phyloP scores from a whole-genome alignment of 2,797 vertebrate species.

The Capromys pilorides region DNA sequence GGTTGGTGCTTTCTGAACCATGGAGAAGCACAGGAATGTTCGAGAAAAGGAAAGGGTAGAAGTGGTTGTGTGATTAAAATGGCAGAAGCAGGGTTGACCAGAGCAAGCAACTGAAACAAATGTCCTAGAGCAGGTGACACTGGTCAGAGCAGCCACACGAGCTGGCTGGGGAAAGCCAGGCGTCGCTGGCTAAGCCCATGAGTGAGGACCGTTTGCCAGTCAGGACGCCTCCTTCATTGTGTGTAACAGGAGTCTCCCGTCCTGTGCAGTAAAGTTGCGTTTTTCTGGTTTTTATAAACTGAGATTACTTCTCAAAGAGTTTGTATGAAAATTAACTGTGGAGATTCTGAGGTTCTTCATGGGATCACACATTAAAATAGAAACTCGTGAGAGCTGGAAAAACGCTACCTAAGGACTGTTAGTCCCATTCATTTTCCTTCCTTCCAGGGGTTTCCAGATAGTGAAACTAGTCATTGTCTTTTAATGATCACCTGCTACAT shows the following conservation, averaged over 20 bases:
- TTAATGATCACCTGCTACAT: not conserved
- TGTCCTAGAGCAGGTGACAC: fast-evolving
- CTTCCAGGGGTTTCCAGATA: not conserved
- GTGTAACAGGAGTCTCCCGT: not conserved
- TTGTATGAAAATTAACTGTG: not conserved
- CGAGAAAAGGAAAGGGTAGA: not conserved
- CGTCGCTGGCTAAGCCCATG: not conserved
- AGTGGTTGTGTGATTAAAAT: not conserved
- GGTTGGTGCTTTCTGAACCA: not conserved
- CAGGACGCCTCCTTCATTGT: not conserved
- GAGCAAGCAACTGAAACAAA: not conserved
- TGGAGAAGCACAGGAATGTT: not conserved
- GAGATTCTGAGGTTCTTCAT: not conserved
- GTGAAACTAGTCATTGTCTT: not conserved
- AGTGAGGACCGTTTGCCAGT: not conserved
- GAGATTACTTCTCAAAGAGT: not conserved
- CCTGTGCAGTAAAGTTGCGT: not conserved
- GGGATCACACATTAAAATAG: not conserved
- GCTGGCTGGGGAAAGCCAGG: not conserved
- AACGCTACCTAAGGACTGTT: not conserved
- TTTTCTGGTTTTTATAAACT: not conserved
- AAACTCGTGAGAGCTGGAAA: not conserved
- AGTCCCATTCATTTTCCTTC: not conserved
- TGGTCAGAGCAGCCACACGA: not conserved
- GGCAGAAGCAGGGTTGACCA: not conserved